phyloP scores from a whole-genome alignment of 2,888 invertebrate genomes.

The Nymphalis polychloros region DNA sequence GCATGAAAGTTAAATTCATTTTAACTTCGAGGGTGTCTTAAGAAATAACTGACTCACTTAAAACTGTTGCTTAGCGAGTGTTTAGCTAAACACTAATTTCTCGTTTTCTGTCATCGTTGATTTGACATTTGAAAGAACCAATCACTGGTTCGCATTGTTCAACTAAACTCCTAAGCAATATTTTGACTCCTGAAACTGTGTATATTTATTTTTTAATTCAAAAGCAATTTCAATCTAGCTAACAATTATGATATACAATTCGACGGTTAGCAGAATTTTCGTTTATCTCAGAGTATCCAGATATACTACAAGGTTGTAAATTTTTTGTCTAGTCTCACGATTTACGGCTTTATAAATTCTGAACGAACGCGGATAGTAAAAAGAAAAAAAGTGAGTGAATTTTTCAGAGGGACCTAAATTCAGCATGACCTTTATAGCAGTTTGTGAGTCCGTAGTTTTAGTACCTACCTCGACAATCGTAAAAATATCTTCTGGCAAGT shows the following conservation, averaged over 20 bases:
- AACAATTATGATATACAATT: conserved; percentile 34
- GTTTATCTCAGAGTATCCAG: conserved; percentile 62
- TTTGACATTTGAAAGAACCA: no score
- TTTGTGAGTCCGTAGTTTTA: conserved; percentile 44
- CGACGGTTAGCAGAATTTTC: conserved; percentile 55
- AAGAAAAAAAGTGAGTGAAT: conserved; percentile 65
- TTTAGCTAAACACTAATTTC: no score
- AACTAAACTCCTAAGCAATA: no score
- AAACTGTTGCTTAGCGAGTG: no score
- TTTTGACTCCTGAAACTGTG: no score
- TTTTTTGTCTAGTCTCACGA: conserved; percentile 69
- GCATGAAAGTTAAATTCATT: no score
- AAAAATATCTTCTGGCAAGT: conserved; percentile 24
- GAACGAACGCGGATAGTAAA: conserved; percentile 71
- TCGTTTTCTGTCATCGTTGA: no score
- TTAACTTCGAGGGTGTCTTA: no score
- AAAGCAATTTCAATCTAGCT: background rate
- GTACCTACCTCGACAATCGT: conserved; percentile 24
- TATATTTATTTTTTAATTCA: background rate
- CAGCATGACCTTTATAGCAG: conserved; percentile 42
- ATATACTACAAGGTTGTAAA: conserved; percentile 57
- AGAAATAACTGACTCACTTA: no score
- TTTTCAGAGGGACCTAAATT: conserved; percentile 63
- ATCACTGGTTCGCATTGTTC: no score
- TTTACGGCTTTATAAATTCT: conserved; percentile 74